Percentiles rank a stretch among this genome's conserved stretches.
phyloP scores from a whole-genome alignment of 2,888 invertebrate genomes.

The Geophilus truncorum region DNA sequence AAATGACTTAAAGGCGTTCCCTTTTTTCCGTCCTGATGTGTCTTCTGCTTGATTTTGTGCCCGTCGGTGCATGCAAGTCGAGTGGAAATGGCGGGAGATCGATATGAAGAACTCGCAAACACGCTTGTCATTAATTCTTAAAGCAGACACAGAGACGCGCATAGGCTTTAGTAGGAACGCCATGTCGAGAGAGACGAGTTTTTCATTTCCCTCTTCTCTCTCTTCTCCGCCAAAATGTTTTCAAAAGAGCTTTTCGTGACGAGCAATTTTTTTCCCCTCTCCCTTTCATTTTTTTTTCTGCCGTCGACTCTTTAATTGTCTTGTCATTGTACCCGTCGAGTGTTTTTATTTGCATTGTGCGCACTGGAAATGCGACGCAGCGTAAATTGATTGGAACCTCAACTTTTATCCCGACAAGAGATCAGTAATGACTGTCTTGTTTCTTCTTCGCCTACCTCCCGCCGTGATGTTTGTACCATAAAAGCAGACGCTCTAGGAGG shows the following conservation, averaged over 20 bases:
- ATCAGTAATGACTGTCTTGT: slow-evolving; percentile 12
- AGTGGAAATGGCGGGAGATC: slow-evolving; percentile 24
- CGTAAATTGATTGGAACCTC: slow-evolving; percentile 19
- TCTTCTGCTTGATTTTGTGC: slow-evolving; percentile 25
- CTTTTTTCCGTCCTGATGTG: neutral
- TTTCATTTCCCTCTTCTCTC: neutral
- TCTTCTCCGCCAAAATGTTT: neutral
- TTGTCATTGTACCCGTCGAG: neutral
- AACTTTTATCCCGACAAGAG: neutral
- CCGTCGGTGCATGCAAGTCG: slow-evolving; percentile 25
- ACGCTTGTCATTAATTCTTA: slow-evolving; percentile 25
- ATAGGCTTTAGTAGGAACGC: neutral
- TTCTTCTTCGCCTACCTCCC: neutral
- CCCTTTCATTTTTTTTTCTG: neutral
- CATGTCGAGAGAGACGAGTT: neutral
- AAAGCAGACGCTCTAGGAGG: slow-evolving; percentile 12
- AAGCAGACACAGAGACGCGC: neutral
- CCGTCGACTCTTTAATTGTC: neutral
- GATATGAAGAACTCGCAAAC: slow-evolving; percentile 25
- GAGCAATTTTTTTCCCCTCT: neutral
- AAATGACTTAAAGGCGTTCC: slow-evolving; percentile 25
- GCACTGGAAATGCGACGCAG: neutral
- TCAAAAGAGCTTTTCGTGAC: neutral
- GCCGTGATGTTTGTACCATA: neutral
- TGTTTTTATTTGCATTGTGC: slow-evolving; percentile 5